Conservation (phyloP, 2,888 invertebrate genomes). For the Scaptomyza tumidula region DNA sequence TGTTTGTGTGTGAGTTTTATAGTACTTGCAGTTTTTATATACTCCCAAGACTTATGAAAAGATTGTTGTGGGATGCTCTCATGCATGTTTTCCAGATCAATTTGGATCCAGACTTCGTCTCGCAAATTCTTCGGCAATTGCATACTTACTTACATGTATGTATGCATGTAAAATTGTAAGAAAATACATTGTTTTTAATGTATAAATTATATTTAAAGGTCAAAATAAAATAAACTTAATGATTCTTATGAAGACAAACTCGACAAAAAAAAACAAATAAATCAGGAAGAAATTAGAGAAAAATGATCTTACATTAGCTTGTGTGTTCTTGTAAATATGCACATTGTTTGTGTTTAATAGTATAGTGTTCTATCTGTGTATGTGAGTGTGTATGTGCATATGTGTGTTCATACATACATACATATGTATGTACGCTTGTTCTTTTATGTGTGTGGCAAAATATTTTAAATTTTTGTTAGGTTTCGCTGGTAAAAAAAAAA, state of each 20-base stretch:
- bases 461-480: slow-evolving; percentile 7
- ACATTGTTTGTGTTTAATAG: slow-evolving; percentile 1
- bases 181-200: neutral
- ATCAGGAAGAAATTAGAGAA: slow-evolving; percentile 7
- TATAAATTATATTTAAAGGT: neutral
- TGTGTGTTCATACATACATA: slow-evolving; percentile 1
- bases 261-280: neutral
- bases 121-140: slow-evolving; percentile 14
- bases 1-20: slow-evolving; percentile 5
- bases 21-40: slow-evolving; percentile 1
- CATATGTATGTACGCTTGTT: slow-evolving; percentile 19
- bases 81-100: slow-evolving; percentile 24
- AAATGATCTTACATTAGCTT: slow-evolving; percentile 21
- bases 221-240: neutral
- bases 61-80: slow-evolving; percentile 14
- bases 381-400: slow-evolving; percentile 10
- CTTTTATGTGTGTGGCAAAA: no score
- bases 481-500: slow-evolving; percentile 5
- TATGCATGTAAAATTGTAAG: slow-evolving; percentile 18
- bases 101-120: slow-evolving; percentile 5
- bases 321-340: slow-evolving; percentile 16
- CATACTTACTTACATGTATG: slow-evolving; percentile 40
- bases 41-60: slow-evolving; percentile 5
- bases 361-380: slow-evolving; percentile 16
- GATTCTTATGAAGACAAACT: no score